Evolutionary conservation across 2,113 vertebrate species (phyloP).

Genomic region (Nothocercus nigrocapillus): DNA sequence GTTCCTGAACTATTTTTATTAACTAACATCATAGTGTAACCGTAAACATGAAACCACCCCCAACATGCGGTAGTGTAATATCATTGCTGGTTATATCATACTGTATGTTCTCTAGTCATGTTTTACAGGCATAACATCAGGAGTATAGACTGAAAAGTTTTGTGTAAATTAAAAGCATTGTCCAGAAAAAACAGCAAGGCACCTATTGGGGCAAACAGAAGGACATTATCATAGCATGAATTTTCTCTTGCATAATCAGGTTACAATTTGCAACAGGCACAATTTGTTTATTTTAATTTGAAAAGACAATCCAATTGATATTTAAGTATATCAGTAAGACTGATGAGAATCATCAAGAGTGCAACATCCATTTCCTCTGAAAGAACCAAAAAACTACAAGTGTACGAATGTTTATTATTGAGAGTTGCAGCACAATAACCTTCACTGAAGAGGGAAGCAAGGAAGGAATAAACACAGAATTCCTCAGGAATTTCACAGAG

Average conservation of each 20-base stretch:
- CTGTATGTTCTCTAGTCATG: neutral
- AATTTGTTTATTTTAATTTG: neutral
- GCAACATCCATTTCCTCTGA: neutral
- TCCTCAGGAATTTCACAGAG: neutral
- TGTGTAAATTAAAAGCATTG: neutral
- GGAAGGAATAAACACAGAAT: neutral
- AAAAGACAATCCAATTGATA: neutral
- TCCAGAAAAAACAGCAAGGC: neutral
- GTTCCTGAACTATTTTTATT: slow-evolving; percentile 34
- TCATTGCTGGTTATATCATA: neutral
- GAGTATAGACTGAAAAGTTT: neutral
- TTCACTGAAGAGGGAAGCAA: accelerated
- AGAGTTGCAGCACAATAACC: neutral
- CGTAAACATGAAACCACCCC: neutral
- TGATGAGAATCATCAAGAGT: neutral
- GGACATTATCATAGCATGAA: neutral
- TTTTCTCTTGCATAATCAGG: neutral
- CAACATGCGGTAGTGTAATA: neutral
- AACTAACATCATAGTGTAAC: neutral
- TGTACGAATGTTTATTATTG: neutral
- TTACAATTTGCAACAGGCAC: no score
- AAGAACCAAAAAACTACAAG: accelerated
- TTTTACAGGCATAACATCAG: neutral
- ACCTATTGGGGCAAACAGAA: neutral
- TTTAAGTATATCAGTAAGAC: neutral